Evolutionary conservation across 2,113 vertebrate species (phyloP).

Genomic region (Grantiella picta): DNA sequence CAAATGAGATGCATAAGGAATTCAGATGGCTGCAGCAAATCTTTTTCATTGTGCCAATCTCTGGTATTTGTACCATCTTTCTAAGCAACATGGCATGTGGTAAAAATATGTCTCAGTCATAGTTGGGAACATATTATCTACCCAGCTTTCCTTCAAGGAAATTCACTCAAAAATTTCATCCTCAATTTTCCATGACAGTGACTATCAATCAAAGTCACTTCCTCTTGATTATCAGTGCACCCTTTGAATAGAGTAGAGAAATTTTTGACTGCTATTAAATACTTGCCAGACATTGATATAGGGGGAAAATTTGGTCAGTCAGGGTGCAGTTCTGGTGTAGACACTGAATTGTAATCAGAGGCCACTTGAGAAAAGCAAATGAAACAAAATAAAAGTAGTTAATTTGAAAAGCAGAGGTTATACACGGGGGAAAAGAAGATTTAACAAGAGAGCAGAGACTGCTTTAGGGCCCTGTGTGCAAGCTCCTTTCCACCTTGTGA

Average conservation of each 20-base stretch:
- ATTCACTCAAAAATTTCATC: conserved; percentile 34
- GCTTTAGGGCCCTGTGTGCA: neutral
- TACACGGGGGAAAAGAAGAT: neutral
- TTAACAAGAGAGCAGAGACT: neutral
- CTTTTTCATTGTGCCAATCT: conserved; percentile 26
- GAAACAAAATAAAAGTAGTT: conserved; percentile 13
- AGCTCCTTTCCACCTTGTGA: neutral
- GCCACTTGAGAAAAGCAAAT: conserved; percentile 11
- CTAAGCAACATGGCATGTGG: conserved; percentile 34
- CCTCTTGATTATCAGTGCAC: conserved; percentile 57
- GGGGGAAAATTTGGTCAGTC: conserved; percentile 16
- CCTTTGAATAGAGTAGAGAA: conserved; percentile 53
- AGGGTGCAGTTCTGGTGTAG: conserved; percentile 3
- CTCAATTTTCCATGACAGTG: conserved; percentile 55
- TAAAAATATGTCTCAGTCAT: conserved; percentile 43
- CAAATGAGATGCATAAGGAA: conserved; percentile 46
- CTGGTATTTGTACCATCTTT: conserved; percentile 14
- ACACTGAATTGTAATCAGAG: conserved; percentile 55
- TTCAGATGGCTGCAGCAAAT: conserved; percentile 49
- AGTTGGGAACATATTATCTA: conserved; percentile 29
- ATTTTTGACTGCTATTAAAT: conserved; percentile 70
- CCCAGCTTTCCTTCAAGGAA: conserved; percentile 50
- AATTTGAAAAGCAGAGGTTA: neutral
- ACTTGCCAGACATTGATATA: conserved; percentile 45
- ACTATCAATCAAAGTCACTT: conserved; percentile 68